phyloP scores from a whole-genome alignment of 2,113 vertebrate species.

The Lampris incognitus region DNA sequence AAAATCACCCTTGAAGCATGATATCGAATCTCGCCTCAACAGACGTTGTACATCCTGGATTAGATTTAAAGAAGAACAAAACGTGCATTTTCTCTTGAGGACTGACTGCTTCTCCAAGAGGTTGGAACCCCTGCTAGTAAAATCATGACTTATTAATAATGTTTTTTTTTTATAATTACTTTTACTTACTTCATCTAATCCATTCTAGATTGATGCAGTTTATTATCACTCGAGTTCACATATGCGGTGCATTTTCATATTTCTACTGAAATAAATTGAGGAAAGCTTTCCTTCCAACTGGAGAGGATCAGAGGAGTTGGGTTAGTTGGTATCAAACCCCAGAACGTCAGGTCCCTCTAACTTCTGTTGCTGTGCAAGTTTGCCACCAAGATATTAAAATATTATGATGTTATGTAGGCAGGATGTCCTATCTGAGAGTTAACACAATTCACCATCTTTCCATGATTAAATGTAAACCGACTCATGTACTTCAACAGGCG shows the following conservation, averaged over 20 bases:
- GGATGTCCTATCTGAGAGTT: neutral
- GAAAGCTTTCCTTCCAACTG: constrained; percentile 25
- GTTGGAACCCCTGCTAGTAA: neutral
- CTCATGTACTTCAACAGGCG: neutral
- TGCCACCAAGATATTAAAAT: neutral
- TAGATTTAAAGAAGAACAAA: constrained; percentile 16
- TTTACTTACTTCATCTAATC: constrained; percentile 27
- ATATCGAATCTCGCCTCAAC: constrained; percentile 6
- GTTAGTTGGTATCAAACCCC: neutral
- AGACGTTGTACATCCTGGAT: constrained; percentile 2
- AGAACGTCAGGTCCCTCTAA: neutral
- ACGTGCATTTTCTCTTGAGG: neutral
- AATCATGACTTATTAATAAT: neutral
- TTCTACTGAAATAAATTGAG: constrained; percentile 8
- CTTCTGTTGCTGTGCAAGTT: constrained; percentile 2
- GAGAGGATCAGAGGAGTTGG: constrained; percentile 1
- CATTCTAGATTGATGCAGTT: constrained; percentile 16
- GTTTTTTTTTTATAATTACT: neutral
- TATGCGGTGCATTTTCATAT: constrained; percentile 11
- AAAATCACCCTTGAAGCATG: constrained; percentile 34
- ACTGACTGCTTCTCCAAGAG: neutral
- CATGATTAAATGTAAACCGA: constrained; percentile 7
- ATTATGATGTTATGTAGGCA: neutral
- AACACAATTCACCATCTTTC: too few relatives aligned
- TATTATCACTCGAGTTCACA: neutral